Percentiles rank a stretch among this genome's conserved stretches.
Evolutionary conservation across 2,113 vertebrate genomes (phyloP).

Genomic region (Onychostoma macrolepis): DNA sequence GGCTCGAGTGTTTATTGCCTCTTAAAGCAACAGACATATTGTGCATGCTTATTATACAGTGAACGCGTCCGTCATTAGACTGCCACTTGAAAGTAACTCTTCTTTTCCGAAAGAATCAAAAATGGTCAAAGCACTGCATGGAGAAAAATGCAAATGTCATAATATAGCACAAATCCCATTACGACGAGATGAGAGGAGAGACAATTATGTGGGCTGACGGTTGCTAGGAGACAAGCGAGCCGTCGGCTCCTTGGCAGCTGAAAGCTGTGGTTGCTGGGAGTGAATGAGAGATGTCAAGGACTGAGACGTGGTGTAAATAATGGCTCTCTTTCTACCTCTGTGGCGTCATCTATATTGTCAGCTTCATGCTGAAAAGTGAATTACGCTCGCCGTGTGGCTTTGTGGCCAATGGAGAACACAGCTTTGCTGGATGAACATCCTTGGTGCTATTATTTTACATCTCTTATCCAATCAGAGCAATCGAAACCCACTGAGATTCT

Average conservation of each 20-base stretch:
- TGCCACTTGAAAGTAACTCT: neutral
- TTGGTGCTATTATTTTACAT: slow-evolving; percentile 27
- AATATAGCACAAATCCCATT: slow-evolving; percentile 53
- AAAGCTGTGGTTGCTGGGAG: slow-evolving; percentile 52
- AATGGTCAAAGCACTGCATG: neutral
- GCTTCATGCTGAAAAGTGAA: neutral
- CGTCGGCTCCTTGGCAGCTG: slow-evolving; percentile 49
- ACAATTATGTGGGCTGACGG: slow-evolving; percentile 62
- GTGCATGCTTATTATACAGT: neutral
- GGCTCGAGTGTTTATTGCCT: neutral
- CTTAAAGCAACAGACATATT: neutral
- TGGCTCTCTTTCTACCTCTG: slow-evolving; percentile 47
- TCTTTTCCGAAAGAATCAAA: neutral
- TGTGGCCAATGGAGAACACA: neutral
- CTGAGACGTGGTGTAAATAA: slow-evolving; percentile 52
- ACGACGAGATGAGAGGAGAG: slow-evolving; percentile 40
- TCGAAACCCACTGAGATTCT: neutral
- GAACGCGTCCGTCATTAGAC: neutral
- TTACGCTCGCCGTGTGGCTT: neutral
- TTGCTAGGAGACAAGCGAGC: slow-evolving; percentile 65
- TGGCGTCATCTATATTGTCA: slow-evolving; percentile 21
- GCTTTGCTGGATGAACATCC: neutral
- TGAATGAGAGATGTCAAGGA: slow-evolving; percentile 55
- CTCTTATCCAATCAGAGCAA: slow-evolving; percentile 1
- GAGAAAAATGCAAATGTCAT: slow-evolving; percentile 37